Conservation (phyloP, 2,797 vertebrate genomes). For the Remorina albescens region DNA sequence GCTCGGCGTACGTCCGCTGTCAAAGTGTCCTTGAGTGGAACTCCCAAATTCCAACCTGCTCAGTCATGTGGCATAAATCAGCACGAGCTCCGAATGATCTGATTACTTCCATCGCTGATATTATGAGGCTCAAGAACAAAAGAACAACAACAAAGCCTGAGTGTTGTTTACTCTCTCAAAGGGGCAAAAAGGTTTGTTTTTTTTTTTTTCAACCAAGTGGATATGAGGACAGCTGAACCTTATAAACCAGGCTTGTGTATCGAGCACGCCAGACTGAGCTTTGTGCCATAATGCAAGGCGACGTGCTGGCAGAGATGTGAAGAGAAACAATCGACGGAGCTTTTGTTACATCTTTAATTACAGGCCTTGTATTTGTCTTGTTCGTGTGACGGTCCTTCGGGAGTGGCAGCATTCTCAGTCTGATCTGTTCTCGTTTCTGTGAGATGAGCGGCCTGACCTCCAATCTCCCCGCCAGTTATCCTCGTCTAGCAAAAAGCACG, state of each 20-base stretch:
- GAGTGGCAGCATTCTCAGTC: constrained; percentile 34
- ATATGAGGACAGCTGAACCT: constrained; percentile 47
- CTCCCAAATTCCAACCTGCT: constrained; percentile 51
- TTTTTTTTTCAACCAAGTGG: constrained; percentile 12
- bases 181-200: constrained; percentile 12
- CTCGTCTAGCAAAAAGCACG: constrained; percentile 1
- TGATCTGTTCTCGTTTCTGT: constrained; percentile 48
- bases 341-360: constrained; percentile 77
- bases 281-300: constrained; percentile 33
- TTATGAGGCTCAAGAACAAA: constrained; percentile 50
- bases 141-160: constrained; percentile 3
- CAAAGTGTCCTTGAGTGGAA: constrained; percentile 57
- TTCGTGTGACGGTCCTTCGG: constrained; percentile 47
- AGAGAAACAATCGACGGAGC: constrained; percentile 60
- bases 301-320: constrained; percentile 41
- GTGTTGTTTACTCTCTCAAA: constrained; percentile 9
- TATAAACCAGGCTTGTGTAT: constrained; percentile 2
- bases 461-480: constrained; percentile 6
- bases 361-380: constrained; percentile 60
- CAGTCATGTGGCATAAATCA: constrained; percentile 49
- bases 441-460: constrained; percentile 49
- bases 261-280: constrained; percentile 43
- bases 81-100: constrained; percentile 39
- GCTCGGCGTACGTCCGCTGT: constrained; percentile 24
- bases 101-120: constrained; percentile 45